Evolutionary conservation across 2,888 invertebrate species (phyloP).

Genomic region (Odontocolon sp.): DNA sequence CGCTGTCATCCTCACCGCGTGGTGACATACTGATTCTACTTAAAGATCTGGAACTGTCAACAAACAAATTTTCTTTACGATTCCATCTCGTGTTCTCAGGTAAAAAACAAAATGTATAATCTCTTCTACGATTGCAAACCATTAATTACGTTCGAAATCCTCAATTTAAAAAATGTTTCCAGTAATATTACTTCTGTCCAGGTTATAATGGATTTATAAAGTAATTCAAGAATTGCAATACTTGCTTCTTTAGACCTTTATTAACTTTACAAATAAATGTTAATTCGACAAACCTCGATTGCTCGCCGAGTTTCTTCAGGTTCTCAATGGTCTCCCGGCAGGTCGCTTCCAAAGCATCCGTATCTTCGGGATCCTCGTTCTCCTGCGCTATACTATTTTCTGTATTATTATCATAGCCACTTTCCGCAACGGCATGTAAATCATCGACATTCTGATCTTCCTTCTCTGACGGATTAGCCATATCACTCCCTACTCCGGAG

Average conservation of each 20-base stretch:
- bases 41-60: conserved; percentile 69
- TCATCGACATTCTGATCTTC: conserved; percentile 79
- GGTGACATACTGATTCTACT: conserved; percentile 69
- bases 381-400: conserved; percentile 71
- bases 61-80: no score
- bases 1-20: conserved; percentile 65
- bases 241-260: no score
- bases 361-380: conserved; percentile 75
- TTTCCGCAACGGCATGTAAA: conserved; percentile 63
- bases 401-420: conserved; percentile 62
- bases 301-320: conserved; percentile 77
- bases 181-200: no score
- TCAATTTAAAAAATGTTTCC: no score
- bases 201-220: no score
- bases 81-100: no score
- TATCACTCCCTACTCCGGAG: conserved; percentile 80
- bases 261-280: no score
- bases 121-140: no score
- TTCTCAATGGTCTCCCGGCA: conserved; percentile 79
- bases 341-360: conserved; percentile 77
- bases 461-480: conserved; percentile 77
- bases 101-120: no score
- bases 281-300: conserved; percentile 75
- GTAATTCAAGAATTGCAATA: no score
- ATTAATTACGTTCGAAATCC: no score